Evolutionary conservation across 2,888 invertebrate genomes (phyloP).

Genomic region (Drosophila recens): DNA sequence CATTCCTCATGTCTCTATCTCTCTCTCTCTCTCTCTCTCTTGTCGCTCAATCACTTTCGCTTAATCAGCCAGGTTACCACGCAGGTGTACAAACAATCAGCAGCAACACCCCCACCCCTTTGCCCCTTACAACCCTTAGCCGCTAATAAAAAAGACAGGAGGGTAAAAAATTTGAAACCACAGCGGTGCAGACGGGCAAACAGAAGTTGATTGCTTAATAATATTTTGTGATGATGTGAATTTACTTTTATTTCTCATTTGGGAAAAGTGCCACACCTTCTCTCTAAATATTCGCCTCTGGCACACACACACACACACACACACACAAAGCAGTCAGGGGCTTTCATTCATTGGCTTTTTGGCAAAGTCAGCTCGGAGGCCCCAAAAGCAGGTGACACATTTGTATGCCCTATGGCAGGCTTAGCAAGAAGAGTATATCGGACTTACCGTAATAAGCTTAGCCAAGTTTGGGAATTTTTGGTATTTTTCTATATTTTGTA

Average conservation of each 20-base stretch:
- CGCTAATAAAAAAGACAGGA: constrained; percentile 47
- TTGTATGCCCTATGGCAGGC: constrained; percentile 13
- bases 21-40: neutral
- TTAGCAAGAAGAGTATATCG: neutral
- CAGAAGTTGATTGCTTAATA: constrained; percentile 81
- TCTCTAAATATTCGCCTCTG: constrained; percentile 8
- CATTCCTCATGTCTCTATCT: constrained; percentile 3
- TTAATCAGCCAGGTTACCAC: constrained; percentile 56
- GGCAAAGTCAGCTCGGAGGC: constrained; percentile 56
- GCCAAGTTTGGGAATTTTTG: too few species aligned
- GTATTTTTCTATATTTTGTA: neutral
- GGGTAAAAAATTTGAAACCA: constrained; percentile 43
- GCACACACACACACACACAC: neutral
- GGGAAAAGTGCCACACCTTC: constrained; percentile 53
- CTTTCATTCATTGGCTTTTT: constrained; percentile 66
- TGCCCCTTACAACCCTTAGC: constrained; percentile 32
- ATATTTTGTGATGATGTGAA: constrained; percentile 83
- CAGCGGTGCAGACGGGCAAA: constrained; percentile 59
- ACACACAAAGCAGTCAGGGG: neutral
- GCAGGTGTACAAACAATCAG: constrained; percentile 45
- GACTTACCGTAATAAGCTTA: neutral
- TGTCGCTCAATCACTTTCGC: constrained; percentile 72
- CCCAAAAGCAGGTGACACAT: constrained; percentile 64
- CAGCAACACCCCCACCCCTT: constrained; percentile 1
- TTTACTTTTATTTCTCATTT: constrained; percentile 82